Base-by-base conservation (phyloP, 2,113 vertebrate genomes). In the Mellivora capensis region DNA sequence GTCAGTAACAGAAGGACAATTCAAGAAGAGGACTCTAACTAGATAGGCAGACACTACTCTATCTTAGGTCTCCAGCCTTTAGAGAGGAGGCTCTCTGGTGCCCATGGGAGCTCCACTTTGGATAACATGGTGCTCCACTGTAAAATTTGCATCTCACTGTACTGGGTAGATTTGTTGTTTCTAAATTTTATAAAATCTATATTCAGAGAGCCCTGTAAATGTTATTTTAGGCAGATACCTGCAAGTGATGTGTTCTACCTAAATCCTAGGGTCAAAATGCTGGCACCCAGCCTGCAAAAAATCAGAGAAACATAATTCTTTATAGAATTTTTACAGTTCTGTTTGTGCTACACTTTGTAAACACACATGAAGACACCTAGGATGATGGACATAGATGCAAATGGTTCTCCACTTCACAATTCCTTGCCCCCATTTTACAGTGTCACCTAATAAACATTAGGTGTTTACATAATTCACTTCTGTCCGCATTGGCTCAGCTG, bases 31-130 rank as follows among this genome's bases (percentile, higher is more conserved):
- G 13, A 52, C 10, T 17, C 27, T 34, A 42, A 29, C 27, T 4
- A 34, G 4, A 37, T 3, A 29, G 10, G 42, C 1, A 18, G 44
- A 20, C 10, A 1, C 59, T 1, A 3, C 6, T 21, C 20, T 7
- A 5, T 34, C 29, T 25, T 20, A 13, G 31, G 34, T 20, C 34
- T 8, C 44, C 7, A 37, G 27, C 37, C 13, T 7, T 44, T 34
- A 39, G 61, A 31, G 27, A 69, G 61, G 37, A 42, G 18, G 25
- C 20, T 39, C 7, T 31, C n/a, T 1, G 10, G 76, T 20, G 17
- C 29, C 27, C 5, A 4, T 2, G 1, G 13, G 20, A 34, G 49
- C 15, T 9, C 62, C 34, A 29, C 20, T 49, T 29, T 20, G 39
- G 15, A 4, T 34, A 47, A 9, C 42, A 29, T 39, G 47, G 23